Base-by-base conservation (phyloP, 2,113 vertebrate genomes). In the Muscicapa adusta region DNA sequence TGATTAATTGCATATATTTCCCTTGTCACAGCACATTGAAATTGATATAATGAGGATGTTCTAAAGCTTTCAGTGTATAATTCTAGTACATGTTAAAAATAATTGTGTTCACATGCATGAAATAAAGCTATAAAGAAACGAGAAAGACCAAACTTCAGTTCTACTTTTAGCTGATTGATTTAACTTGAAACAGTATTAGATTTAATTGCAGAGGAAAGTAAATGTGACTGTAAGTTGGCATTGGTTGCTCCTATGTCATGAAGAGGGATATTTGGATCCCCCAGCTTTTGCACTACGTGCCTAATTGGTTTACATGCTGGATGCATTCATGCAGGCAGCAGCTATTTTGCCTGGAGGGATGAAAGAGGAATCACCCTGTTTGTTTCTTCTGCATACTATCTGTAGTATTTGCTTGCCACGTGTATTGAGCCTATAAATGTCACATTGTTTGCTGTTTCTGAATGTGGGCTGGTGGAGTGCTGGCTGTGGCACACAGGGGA, bases 1-100 rank as follows among this genome's bases (percentile, higher is more conserved):
- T 95, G 94, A 97, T 97, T 97, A 97, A 93, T 89, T 96, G 84
- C 54, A 47, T 75, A 91, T 58, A 31, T 94, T 96, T 96, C 87
- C 43, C 79, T 79, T 87, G 67, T 89, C 93, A 94, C 78, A 90
- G 84, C 82, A 66, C 22, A 54, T 58, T 88, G 77, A 74, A 70
- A 66, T 84, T 3, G 45, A 91, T 96, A 71, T n/a, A 85, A 65
- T 63, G 29, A 45, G 36, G 47, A 56, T 25, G 62, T 75, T 87
- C 85, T 73, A 66, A 94, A 93, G 33, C 43, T 66, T 93, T 75
- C 53, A 58, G 63, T 43, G 33, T 51, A 31, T 61, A 68, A 81
- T 95, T 96, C 57, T 68, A 54, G 47, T 68, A 26, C 71, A 65
- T 26, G 9, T 72, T 76, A 54, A 33, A 45, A 84, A 84, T 88